phyloP scores from a whole-genome alignment of 64 coral and sea anemone species.

The Montipora efflorescens region DNA sequence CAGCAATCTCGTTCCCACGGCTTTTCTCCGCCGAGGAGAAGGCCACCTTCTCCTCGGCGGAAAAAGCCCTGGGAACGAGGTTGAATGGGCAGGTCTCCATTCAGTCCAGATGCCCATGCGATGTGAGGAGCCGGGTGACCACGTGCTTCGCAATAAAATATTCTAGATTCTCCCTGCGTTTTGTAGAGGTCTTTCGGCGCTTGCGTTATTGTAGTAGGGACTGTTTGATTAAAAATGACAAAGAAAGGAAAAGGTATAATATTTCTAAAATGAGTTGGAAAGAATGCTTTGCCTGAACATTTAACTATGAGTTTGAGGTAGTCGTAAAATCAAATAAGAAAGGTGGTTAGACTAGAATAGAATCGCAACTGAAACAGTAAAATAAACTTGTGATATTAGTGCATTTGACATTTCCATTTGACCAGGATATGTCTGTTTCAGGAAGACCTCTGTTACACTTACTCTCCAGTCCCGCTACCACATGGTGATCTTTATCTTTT shows the following conservation, averaged over 20 bases:
- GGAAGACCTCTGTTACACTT: background rate
- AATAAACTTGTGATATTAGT: no score
- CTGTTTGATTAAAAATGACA: slow-evolving; percentile 24
- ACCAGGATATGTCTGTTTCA: no score
- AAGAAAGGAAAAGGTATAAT: background rate
- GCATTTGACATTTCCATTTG: no score
- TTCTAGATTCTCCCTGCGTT: slow-evolving; percentile 68
- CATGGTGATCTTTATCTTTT: slow-evolving; percentile 6
- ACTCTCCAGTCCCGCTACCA: slow-evolving; percentile 19
- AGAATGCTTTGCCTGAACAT: no score
- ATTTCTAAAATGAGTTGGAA: background rate
- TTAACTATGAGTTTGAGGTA: no score
- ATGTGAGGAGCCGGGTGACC: slow-evolving; percentile 95
- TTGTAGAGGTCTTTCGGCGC: slow-evolving; percentile 62
- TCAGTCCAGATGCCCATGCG: slow-evolving; percentile 85
- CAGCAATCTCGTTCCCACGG: slow-evolving; percentile 27
- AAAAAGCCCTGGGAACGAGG: no score
- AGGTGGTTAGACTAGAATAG: no score
- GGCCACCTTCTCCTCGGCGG: no score
- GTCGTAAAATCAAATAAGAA: no score
- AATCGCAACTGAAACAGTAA: no score
- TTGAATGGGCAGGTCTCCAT: slow-evolving; percentile 84
- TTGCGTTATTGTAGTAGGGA: slow-evolving; percentile 82
- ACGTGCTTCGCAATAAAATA: slow-evolving; percentile 91
- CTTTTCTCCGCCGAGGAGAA: no score